Percentiles rank a stretch among this genome's conserved stretches.
phyloP scores from a whole-genome alignment of 2,113 vertebrate genomes.

The Heterotis niloticus region DNA sequence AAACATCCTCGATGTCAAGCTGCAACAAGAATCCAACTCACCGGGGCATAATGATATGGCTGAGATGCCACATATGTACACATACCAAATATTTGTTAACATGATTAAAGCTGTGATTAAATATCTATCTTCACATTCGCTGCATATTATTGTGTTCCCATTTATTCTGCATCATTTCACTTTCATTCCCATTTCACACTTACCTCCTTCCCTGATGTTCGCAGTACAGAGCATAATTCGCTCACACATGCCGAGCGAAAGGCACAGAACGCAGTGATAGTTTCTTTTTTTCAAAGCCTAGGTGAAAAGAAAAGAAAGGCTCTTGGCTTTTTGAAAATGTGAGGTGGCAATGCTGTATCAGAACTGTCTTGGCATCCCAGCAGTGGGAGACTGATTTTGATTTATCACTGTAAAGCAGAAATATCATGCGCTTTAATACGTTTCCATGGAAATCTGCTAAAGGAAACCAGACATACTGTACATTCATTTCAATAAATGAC shows the following conservation, averaged over 20 bases:
- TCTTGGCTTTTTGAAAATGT: conserved; percentile 21
- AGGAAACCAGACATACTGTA: conserved; percentile 20
- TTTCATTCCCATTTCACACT: neutral
- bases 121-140: neutral
- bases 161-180: neutral
- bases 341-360: conserved; percentile 9
- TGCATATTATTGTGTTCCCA: neutral
- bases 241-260: neutral
- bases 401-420: conserved; percentile 23
- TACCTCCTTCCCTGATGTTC: neutral
- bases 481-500: conserved; percentile 1
- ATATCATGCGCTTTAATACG: conserved; percentile 26
- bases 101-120: neutral
- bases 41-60: no score
- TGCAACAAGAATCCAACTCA: no score
- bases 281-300: conserved; percentile 5
- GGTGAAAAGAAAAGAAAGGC: conserved; percentile 29
- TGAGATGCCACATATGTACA: no score
- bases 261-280: conserved; percentile 1
- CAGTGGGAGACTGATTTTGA: conserved; percentile 26
- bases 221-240: neutral
- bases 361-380: conserved; percentile 22
- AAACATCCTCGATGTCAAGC: no score
- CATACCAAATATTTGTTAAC: neutral
- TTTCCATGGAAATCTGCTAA: conserved; percentile 36